Evolutionary conservation across 2,888 invertebrate species (phyloP).

Genomic region (Chirona hameri): DNA sequence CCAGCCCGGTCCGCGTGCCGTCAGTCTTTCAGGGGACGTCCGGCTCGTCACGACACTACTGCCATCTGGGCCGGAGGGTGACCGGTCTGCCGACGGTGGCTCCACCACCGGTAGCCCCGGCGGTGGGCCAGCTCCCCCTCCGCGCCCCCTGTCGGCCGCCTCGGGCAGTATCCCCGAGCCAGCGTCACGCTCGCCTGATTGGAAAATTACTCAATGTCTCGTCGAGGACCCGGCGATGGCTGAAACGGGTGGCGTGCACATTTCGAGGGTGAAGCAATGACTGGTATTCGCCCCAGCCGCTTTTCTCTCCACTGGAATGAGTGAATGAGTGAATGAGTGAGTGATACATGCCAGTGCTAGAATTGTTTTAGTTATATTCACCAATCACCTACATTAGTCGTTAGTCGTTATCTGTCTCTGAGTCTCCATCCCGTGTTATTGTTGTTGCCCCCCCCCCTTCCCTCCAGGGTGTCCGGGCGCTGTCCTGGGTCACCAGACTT

Average conservation of each 20-base stretch:
- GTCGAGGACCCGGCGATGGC: not conserved
- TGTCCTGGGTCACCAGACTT: not conserved
- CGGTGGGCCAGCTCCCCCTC: not conserved
- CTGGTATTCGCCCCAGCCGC: not conserved
- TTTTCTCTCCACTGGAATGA: not conserved
- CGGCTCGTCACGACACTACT: not conserved
- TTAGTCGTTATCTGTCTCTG: not conserved
- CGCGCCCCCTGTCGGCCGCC: not conserved
- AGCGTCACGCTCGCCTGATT: not conserved
- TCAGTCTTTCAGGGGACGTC: not conserved
- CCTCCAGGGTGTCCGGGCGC: too few relatives aligned
- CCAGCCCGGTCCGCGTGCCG: not conserved
- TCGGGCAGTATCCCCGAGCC: not conserved
- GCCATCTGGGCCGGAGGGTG: not conserved
- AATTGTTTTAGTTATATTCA: constrained; percentile 1
- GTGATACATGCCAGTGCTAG: constrained; percentile 3
- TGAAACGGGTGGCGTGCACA: not conserved
- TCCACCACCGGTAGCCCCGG: too few relatives aligned
- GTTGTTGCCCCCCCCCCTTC: not conserved
- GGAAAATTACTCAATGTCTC: not conserved
- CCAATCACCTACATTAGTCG: not conserved
- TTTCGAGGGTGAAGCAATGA: not conserved
- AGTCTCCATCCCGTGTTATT: not conserved
- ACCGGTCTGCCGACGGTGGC: too few relatives aligned
- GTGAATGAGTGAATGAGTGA: not conserved